Percentiles rank a stretch among this genome's conserved stretches.
phyloP scores from a whole-genome alignment of 2,888 invertebrate species.

The Melinaea menophilus region DNA sequence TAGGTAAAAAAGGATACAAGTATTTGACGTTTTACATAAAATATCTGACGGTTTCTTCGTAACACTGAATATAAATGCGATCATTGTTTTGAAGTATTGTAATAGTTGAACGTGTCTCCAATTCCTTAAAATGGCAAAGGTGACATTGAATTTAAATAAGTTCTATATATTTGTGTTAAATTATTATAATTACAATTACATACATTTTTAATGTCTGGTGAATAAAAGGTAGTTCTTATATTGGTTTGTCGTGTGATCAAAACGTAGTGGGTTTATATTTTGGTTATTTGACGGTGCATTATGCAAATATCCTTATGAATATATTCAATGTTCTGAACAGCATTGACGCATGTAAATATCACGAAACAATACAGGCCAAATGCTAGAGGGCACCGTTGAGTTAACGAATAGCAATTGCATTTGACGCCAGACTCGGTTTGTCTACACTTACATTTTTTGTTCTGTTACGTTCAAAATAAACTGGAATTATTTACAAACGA shows the following conservation, averaged over 20 bases:
- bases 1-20: slow-evolving; percentile 26
- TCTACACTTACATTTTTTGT: slow-evolving; percentile 15
- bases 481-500: too few relatives aligned
- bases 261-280: neutral
- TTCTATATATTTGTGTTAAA: slow-evolving; percentile 20
- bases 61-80: slow-evolving; percentile 44
- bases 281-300: neutral
- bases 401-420: slow-evolving; percentile 28
- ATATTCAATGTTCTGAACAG: slow-evolving; percentile 18
- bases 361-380: slow-evolving; percentile 55
- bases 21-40: slow-evolving; percentile 27
- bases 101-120: slow-evolving; percentile 29
- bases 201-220: neutral
- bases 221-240: neutral
- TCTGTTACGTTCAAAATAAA: too few relatives aligned
- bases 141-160: slow-evolving; percentile 32
- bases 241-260: neutral
- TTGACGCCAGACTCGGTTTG: slow-evolving; percentile 19
- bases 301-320: slow-evolving; percentile 13
- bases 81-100: slow-evolving; percentile 36
- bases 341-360: slow-evolving; percentile 41
- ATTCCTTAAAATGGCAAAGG: slow-evolving; percentile 37
- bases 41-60: slow-evolving; percentile 38
- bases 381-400: slow-evolving; percentile 43
- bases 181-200: too few relatives aligned